Evolutionary conservation across 2,113 vertebrate genomes (phyloP).

Genomic region (Cathartes aura): DNA sequence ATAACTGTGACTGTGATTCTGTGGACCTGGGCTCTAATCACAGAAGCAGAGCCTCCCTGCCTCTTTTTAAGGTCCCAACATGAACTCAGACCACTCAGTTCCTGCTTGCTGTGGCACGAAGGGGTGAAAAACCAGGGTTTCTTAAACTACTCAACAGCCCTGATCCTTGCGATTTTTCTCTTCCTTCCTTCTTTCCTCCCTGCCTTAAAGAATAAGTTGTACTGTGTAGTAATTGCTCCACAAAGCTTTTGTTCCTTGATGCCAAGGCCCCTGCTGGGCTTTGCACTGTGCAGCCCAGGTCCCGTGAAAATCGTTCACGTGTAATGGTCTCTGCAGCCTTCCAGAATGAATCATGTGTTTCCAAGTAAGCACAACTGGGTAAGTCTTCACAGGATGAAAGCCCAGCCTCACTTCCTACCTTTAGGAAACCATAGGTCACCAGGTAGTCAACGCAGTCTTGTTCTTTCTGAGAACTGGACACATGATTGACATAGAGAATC

Average conservation of each 20-base stretch:
- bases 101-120: not conserved
- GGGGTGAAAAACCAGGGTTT: not conserved
- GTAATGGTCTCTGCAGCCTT: not conserved
- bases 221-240: not conserved
- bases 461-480: not conserved
- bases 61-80: not conserved
- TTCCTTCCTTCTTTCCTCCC: not conserved
- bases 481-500: not conserved
- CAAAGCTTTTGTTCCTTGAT: not conserved
- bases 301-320: accelerated
- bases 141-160: not conserved
- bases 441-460: not conserved
- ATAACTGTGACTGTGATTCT: not conserved
- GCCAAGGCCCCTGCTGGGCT: not conserved
- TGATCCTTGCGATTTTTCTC: not conserved
- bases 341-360: not conserved
- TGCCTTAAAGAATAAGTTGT: not conserved
- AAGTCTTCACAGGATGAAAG: not conserved
- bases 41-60: not conserved
- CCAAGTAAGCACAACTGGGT: not conserved
- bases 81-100: not conserved
- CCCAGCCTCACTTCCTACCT: not conserved
- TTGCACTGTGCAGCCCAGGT: not conserved
- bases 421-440: not conserved
- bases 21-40: not conserved